Percentiles rank a stretch among this genome's conserved stretches.
Evolutionary conservation across 2,113 vertebrate species (phyloP).

Genomic region (Protobothrops flavoviridis): DNA sequence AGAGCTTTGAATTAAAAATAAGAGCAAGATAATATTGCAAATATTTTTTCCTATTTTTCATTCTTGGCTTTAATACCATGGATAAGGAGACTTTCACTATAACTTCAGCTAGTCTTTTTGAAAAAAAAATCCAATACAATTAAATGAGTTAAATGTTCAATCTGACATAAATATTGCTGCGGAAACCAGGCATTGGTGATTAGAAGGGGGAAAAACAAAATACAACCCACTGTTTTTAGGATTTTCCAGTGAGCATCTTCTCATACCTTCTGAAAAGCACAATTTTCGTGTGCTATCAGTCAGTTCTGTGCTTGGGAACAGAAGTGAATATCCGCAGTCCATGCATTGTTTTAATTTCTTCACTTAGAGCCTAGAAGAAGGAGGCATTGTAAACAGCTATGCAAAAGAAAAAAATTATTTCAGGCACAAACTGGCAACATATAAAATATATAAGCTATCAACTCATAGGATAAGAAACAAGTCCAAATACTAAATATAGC

Average conservation of each 20-base stretch:
- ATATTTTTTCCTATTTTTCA: neutral
- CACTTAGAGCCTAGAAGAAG: constrained; percentile 53
- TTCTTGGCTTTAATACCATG: neutral
- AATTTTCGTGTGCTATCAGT: neutral
- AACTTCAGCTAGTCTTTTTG: neutral
- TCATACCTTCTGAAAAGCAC: neutral
- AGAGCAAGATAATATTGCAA: neutral
- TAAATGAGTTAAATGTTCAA: too few species aligned
- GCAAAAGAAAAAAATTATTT: neutral
- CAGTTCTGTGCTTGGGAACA: constrained; percentile 40
- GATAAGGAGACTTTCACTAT: neutral
- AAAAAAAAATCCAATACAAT: neutral
- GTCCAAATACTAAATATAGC: neutral
- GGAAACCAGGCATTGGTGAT: neutral
- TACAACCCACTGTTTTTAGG: neutral
- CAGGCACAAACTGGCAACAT: neutral
- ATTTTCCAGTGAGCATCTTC: neutral
- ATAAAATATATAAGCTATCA: neutral
- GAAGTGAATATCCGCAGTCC: constrained; percentile 71
- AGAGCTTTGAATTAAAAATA: neutral
- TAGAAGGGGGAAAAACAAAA: neutral
- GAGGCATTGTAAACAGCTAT: neutral
- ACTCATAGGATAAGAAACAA: neutral
- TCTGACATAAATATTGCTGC: neutral
- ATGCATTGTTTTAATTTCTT: constrained; percentile 68